Base-by-base conservation (phyloP, 2,113 vertebrate genomes). In the Ceyx melanurus region DNA sequence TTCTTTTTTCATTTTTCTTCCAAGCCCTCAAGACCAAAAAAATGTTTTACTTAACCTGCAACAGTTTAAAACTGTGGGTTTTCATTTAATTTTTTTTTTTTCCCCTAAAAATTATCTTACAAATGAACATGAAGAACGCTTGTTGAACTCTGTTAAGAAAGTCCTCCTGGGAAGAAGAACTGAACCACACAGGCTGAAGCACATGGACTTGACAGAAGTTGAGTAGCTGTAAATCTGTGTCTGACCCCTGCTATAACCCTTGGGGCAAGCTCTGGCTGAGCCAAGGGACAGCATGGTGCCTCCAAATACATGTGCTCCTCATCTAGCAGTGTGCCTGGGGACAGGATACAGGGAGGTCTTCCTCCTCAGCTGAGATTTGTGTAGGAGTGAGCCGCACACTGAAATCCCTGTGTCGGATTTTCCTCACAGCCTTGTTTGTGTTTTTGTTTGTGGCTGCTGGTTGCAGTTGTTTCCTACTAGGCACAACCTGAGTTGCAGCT, bases 261-360 rank as follows among this genome's bases (percentile, higher is more conserved):
- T 2, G 7, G n/a, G 67, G 46, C n/a, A 79, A 60, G 45, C 35
- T 65, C 53, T 61, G 88, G 14, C 40, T 80, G 58, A 91, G 29
- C 53, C 79, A 65, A 68, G 50, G 40, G 58, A 31, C 3, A 1
- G 28, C 0, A 0, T 20, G 40, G 20, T 12, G 42, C 20, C 31
- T 94, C n/a, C 66, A 82, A 50, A 50, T 35, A 33, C 40, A 6
- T 3, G 62, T 88, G 58, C 58, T 92, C 29, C 89, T 61, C 64
- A 57, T 57, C 35, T 50, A 68, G 67, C 4, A 2, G 35, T 9
- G 74, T 3, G 19, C 45, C 81, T 66, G 77, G 56, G 84, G 56
- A 37, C 23, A 45, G 77, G 56, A 43, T 78, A 57, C 3, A 4
- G 61, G 53, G 75, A 82, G 57, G 71, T 92, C 43, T 28, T 78